Base-by-base conservation (phyloP, 2,113 vertebrate species). In the Antechinus flavipes region DNA sequence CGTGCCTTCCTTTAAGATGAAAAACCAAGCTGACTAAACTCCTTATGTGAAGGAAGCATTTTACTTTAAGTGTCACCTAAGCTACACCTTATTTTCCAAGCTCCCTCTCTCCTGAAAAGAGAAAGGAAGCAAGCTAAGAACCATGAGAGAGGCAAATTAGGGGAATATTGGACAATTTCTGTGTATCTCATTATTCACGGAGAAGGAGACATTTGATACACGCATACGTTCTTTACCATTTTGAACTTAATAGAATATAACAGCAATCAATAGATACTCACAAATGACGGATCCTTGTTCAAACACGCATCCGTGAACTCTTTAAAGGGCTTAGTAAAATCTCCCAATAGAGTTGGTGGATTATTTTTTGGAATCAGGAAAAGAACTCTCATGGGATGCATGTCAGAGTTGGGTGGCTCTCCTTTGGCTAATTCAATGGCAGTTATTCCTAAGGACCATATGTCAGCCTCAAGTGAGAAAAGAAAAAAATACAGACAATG, bases 311-410 rank as follows among this genome's bases (percentile, higher is more conserved):
- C 99, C 16, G 99, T 99, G 98, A 99, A 99, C 93, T 99, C 99
- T 96, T 99, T 99, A 96, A 99, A 99, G 97, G 99, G 99, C 98
- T 99, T 99, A 97, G 99, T 99, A 98, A 99, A 99, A 2, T 99
- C 99, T 95, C 99, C 99, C 42, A 95, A 97, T 97, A 99, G 98
- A 91, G 99, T 99, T 0, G 99, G 99, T 46, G 99, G 99, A 56
- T 99, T 99, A 93, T 99, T 99, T 98, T 99, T 99, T 0, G 99
- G 99, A 98, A 99, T 99, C 97, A 99, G 99, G 97, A 99, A 99
- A 42, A 99, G 98, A 24, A 99, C 99, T 96, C 99, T 98, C 99
- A 99, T 99, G 0, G 99, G 99, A 50, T 99, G 99, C 99, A 99
- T 99, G 91, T 99, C 99, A 0, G 99, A 99, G 98, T 99, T 99